Evolutionary conservation across 1,140 invertebrate species (phyloP).

Genomic region (Drosophila bocqueti): DNA sequence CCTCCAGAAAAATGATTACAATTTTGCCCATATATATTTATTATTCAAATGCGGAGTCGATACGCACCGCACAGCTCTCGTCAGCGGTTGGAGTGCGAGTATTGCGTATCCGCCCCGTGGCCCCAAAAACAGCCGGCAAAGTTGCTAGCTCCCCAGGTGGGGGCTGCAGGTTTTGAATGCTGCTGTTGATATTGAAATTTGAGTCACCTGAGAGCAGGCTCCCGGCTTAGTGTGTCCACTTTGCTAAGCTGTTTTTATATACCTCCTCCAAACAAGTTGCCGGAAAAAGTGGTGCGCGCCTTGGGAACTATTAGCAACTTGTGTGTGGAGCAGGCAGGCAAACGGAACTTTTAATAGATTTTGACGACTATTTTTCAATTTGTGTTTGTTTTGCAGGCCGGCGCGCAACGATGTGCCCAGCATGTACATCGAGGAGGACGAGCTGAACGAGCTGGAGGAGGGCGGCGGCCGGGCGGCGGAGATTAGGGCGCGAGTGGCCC

Average conservation of each 20-base stretch:
- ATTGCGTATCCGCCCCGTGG: slow-evolving; percentile 51
- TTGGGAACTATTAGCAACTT: slow-evolving; percentile 74
- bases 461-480: slow-evolving; percentile 69
- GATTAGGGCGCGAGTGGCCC: slow-evolving; percentile 70
- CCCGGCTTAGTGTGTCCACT: slow-evolving; percentile 33
- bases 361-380: slow-evolving; percentile 27
- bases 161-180: slow-evolving; percentile 11
- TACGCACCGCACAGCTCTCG: neutral
- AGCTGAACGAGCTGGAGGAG: slow-evolving; percentile 80
- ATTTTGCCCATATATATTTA: slow-evolving; percentile 26
- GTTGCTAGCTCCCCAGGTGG: slow-evolving; percentile 33
- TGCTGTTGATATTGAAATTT: slow-evolving; percentile 50
- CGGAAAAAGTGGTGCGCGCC: slow-evolving; percentile 13
- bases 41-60: neutral
- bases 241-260: slow-evolving; percentile 30
- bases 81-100: neutral
- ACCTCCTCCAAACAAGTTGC: slow-evolving; percentile 4
- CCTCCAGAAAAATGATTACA: slow-evolving; percentile 28
- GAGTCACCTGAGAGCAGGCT: slow-evolving; percentile 19
- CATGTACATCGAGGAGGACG: slow-evolving; percentile 85
- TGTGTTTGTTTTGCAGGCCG: slow-evolving; percentile 58
- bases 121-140: slow-evolving; percentile 15
- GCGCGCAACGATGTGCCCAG: slow-evolving; percentile 84
- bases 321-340: neutral
- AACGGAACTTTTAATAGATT: slow-evolving; percentile 70